phyloP scores from a whole-genome alignment of 2,797 vertebrate genomes.

The Basileuterus tristriatus region DNA sequence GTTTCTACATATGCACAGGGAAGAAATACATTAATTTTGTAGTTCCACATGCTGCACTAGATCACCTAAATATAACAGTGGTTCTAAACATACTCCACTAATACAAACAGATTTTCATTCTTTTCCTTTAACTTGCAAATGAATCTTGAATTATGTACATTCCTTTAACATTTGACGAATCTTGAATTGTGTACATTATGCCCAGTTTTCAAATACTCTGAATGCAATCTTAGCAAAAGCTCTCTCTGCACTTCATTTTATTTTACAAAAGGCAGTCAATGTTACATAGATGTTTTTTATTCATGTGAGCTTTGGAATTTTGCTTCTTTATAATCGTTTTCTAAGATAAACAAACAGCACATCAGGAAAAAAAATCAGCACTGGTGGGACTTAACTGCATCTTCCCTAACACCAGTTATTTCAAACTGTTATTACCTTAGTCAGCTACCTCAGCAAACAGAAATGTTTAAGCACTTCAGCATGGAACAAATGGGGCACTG shows the following conservation, averaged over 20 bases:
- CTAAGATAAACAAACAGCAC: neutral
- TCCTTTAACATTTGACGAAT: neutral
- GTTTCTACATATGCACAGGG: constrained; percentile 45
- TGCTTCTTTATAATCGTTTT: neutral
- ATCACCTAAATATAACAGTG: neutral
- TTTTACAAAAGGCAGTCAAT: neutral
- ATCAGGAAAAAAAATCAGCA: neutral
- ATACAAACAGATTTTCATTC: neutral
- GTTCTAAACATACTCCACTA: neutral
- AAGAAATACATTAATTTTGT: neutral
- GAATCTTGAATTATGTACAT: neutral
- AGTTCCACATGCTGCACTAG: neutral
- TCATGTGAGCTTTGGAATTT: neutral
- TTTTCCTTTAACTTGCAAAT: neutral
- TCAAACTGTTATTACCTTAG: neutral
- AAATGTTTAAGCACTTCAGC: neutral
- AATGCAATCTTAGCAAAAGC: neutral
- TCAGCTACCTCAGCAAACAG: neutral
- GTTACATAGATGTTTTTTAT: neutral
- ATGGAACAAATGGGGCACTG: neutral
- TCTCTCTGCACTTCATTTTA: neutral
- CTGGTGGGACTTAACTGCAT: neutral
- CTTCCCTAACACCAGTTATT: neutral
- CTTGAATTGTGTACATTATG: neutral
- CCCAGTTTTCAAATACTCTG: neutral